Evolutionary conservation across 2,113 vertebrate species (phyloP).

Genomic region (Gadus chalcogrammus): DNA sequence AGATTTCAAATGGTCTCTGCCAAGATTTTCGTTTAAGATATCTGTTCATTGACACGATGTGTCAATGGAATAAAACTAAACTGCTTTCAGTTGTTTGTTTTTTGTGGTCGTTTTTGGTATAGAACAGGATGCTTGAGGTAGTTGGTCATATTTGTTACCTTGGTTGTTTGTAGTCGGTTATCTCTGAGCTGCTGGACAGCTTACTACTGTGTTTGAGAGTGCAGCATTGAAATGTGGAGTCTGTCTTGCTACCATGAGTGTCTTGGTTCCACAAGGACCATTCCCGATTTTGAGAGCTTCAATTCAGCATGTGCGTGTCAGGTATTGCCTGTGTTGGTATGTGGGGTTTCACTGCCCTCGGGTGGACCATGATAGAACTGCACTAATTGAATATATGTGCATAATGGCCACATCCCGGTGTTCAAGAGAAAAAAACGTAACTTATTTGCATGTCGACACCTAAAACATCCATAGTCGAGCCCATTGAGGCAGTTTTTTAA

Average conservation of each 20-base stretch:
- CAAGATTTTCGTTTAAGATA: constrained; percentile 30
- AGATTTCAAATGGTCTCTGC: constrained; percentile 44
- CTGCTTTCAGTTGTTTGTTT: not conserved
- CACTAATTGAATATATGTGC: constrained; percentile 4
- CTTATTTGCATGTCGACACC: no score
- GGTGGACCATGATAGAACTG: constrained; percentile 61
- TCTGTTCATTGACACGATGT: constrained; percentile 13
- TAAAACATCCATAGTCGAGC: no score
- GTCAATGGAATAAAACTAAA: not conserved
- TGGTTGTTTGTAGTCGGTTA: not conserved
- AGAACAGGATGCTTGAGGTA: no score
- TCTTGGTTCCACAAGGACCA: constrained; percentile 84
- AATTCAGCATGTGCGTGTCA: constrained; percentile 29
- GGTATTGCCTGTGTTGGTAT: constrained; percentile 46
- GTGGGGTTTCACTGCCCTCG: constrained; percentile 60
- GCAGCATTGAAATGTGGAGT: constrained; percentile 41
- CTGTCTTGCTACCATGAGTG: constrained; percentile 74
- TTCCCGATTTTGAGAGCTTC: constrained; percentile 48
- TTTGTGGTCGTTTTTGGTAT: no score
- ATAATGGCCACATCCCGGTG: no score
- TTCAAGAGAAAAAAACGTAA: no score
- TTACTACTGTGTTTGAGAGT: constrained; percentile 9
- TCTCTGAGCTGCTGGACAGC: not conserved
- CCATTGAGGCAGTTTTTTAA: no score
- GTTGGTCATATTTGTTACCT: not conserved